Percentiles rank a stretch among this genome's conserved stretches.
These are phyloP conservation scores for Pangasius djambal DNA, from an alignment of 2,797 vertebrate genomes.

Conservation along the genomic window DNA sequence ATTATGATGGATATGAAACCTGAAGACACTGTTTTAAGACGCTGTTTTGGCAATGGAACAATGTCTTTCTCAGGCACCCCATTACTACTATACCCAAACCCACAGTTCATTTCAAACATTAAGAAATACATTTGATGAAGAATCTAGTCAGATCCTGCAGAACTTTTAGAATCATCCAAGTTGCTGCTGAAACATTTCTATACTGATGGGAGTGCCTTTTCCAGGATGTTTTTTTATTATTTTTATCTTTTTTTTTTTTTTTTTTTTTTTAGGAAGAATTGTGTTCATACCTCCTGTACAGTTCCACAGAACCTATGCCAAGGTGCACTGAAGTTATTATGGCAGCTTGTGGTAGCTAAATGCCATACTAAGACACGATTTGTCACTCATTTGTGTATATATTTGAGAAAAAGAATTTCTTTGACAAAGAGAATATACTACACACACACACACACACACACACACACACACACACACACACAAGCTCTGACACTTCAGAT, in stretches of 20 bases:
- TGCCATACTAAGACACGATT: not conserved
- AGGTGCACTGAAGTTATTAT: not conserved
- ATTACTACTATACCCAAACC: not conserved
- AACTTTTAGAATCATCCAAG: not conserved
- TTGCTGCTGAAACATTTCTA: slow-evolving; percentile 4
- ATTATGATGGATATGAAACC: not conserved
- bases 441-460: not conserved
- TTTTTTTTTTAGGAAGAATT: not conserved
- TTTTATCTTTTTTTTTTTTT: too few species aligned
- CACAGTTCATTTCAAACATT: not conserved
- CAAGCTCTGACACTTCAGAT: not conserved
- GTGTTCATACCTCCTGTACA: not conserved
- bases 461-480: not conserved
- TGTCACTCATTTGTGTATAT: not conserved
- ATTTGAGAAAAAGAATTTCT: not conserved
- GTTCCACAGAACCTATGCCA: not conserved
- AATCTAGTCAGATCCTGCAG: not conserved
- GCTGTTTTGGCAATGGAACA: not conserved
- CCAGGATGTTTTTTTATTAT: not conserved
- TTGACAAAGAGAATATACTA: too few species aligned
- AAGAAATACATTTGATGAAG: not conserved
- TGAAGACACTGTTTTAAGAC: not conserved
- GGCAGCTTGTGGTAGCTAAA: not conserved
- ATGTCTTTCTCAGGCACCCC: not conserved
- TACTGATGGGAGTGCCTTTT: not conserved